Percentiles rank a stretch among this genome's conserved stretches.
phyloP scores from a whole-genome alignment of 2,888 invertebrate genomes.

The Eupithecia vulgata region DNA sequence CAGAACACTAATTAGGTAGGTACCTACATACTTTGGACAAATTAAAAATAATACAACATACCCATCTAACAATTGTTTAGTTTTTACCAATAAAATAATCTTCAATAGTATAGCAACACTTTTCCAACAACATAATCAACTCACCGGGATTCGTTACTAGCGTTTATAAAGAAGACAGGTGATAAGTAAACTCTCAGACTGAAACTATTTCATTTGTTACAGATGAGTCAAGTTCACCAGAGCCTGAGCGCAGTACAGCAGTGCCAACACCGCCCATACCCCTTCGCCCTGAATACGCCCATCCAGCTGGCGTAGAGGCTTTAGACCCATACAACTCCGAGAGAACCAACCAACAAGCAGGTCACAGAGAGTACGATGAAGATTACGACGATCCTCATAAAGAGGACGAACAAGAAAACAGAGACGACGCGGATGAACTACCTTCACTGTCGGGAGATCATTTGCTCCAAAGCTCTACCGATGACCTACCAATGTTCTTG shows the following conservation, averaged over 20 bases:
- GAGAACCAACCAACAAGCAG: slow-evolving; percentile 67
- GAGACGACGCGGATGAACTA: slow-evolving; percentile 79
- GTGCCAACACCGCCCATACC: slow-evolving; percentile 71
- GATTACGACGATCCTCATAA: slow-evolving; percentile 79
- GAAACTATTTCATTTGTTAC: slow-evolving; percentile 58
- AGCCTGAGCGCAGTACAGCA: slow-evolving; percentile 65
- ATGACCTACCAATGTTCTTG: slow-evolving; percentile 92
- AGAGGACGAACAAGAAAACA: slow-evolving; percentile 76
- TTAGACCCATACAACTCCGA: slow-evolving; percentile 80
- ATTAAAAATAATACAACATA: no score
- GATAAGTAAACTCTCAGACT: neutral
- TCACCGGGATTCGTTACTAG: neutral
- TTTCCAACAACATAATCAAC: no score
- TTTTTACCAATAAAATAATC: no score
- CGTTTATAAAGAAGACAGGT: no score
- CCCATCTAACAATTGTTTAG: no score
- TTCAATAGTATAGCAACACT: no score
- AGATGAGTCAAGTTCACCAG: slow-evolving; percentile 72
- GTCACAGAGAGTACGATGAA: slow-evolving; percentile 78
- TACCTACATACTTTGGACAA: no score
- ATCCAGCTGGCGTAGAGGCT: slow-evolving; percentile 78
- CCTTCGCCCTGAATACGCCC: slow-evolving; percentile 77
- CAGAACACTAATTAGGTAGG: no score
- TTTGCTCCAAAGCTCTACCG: slow-evolving; percentile 83
- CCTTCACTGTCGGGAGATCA: slow-evolving; percentile 79